Evolutionary conservation across 2,888 invertebrate species (phyloP), one percentile per base, ranked within the genome.

Genomic region (Conus canariensis): DNA sequence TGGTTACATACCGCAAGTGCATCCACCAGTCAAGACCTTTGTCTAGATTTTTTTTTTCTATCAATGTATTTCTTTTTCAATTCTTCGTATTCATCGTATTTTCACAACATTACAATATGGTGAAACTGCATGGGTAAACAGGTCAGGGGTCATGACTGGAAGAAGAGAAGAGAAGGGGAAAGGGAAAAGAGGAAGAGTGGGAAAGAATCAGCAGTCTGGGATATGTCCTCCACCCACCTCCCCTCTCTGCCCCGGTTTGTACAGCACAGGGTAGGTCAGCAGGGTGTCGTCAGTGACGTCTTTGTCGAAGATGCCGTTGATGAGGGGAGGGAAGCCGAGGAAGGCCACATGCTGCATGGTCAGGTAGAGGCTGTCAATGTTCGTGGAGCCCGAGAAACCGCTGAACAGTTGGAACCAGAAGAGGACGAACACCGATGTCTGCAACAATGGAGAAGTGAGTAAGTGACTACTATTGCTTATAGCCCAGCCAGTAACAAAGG

Each of bases 331-430:
- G 94, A 99, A 97, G 89, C 99, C 98, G 83, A 99, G 99, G 97
- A 99, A 99, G 95, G 99, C 97, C 94, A 99, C 97, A 97, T 99
- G 99, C 96, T 99, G 99, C 87, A 98, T 97, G 98, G 99, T 98
- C 94, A 99, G 97, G 96, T 99, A 99, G 97, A 99, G 97, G 97
- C 99, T 99, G 96, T 99, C 99, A 95, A 99, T 98, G 98, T 99
- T 98, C 88, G 99, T 98, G 94, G 98, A 97, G 88, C 99, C 98
- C 86, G 99, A 98, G 97, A 98, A 99, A 25, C 99, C 99, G 96
- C 98, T 98, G 97, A 98, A 99, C 92, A 99, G 96, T 97, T 99
- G 98, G 97, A 98, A 99, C 99, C 99, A 99, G 97, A 99, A 99
- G 96, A 99, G 97, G 91, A 98, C 97, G 97, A 99, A 98, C 95